These are phyloP conservation scores for Mythimna vitellina DNA, from an alignment of 2,888 invertebrate species.

Conservation along the genomic window DNA sequence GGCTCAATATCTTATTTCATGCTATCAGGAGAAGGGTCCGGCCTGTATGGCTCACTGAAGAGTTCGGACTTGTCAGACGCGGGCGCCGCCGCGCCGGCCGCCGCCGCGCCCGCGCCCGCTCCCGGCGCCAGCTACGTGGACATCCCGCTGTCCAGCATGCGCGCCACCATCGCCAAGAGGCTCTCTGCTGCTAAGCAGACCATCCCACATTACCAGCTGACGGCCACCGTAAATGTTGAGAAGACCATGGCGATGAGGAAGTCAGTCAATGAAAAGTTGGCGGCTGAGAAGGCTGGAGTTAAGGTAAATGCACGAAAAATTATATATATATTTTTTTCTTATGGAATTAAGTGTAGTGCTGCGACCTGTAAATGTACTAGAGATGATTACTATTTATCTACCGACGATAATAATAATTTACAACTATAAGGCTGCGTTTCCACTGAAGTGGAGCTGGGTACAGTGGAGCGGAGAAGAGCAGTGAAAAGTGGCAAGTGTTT, in stretches of 20 bases:
- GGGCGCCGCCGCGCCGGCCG: conserved; percentile 59
- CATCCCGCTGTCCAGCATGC: conserved; percentile 95
- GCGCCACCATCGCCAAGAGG: conserved; percentile 97
- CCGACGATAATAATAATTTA: too few relatives aligned
- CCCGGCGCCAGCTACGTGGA: conserved; percentile 92
- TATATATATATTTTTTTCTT: too few relatives aligned
- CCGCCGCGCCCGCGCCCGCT: conserved; percentile 75
- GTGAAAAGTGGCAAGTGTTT: too few relatives aligned
- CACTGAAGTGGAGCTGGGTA: too few relatives aligned
- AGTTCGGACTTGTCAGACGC: conserved; percentile 93
- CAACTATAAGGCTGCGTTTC: too few relatives aligned
- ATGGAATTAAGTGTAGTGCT: too few relatives aligned
- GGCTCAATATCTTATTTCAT: conserved; percentile 59
- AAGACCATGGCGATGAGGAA: conserved; percentile 94
- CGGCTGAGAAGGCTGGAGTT: conserved; percentile 92
- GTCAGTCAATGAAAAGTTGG: conserved; percentile 94
- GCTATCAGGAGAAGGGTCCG: conserved; percentile 92
- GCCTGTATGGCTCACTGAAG: conserved; percentile 96
- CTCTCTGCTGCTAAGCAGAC: conserved; percentile 96
- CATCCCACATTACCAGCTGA: conserved; percentile 99
- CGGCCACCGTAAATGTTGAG: conserved; percentile 96
- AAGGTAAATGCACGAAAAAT: conserved; percentile 86
- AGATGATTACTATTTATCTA: too few relatives aligned
- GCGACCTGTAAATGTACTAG: too few relatives aligned
- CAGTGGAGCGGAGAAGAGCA: too few relatives aligned